Evolutionary conservation across 1,140 invertebrate species (phyloP), one percentile per base, ranked within the genome.

Genomic region (Brachionus rubens): DNA sequence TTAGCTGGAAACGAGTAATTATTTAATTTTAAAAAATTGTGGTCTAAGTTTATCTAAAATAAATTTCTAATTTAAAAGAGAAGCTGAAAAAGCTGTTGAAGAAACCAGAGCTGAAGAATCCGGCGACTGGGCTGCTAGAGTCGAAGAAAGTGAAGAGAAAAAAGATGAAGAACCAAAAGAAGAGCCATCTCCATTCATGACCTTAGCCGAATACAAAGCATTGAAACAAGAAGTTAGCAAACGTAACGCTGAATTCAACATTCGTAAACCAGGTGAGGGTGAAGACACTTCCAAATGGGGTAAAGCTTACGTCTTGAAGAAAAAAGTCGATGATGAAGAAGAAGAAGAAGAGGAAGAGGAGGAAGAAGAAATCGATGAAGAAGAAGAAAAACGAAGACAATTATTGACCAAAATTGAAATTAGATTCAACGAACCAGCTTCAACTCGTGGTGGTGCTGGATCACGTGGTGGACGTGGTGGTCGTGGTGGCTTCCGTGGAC

Each of bases 201-300:
- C 68, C 30, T 33, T 72, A 5, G 46, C 46, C 4, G 68, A 72
- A 40, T 72, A 72, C 46, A 72, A 72, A 24, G 68, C 68, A 9
- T 30, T 26, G 24, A 72, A 54, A 72, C 28, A 33, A 24, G 46
- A 72, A 28, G 2, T 14, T 5, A 24, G 30, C 24, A 72, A 36
- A 72, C 36, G 40, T 30, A 28, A 65, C 7, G 68, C n/a, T n/a
- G n/a, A 48, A 14, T 72, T 72, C 19, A 72, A 72, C 14, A 72
- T 54, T 33, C 68, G 68, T 19, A 72, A 72, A 54, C 46, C 68
- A 33, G 68, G 68, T 33, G 68, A 72, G 40, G 68, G 68, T 7
- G 68, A 72, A 30, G 68, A 72, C 28, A 5, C 10, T 26, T 3
- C 68, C 46, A 72, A 72, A 46, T 72, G 68, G 68, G 68, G 43